Conservation (phyloP, 2,113 vertebrate species). For the Fukomys damarensis region DNA sequence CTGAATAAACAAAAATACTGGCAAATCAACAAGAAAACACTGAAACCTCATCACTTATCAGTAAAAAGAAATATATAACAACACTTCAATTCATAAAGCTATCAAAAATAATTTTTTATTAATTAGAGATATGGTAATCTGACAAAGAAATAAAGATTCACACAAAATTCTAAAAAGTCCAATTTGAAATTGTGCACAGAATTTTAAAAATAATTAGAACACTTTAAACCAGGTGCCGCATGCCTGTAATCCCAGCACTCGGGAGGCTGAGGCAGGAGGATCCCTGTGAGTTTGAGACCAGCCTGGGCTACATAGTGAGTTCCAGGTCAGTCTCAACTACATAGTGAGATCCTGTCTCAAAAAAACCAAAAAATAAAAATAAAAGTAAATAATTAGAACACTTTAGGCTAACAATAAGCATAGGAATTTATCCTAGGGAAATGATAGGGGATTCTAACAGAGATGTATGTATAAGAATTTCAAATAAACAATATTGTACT, state of each 20-base stretch:
- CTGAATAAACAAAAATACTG: slow-evolving; percentile 12
- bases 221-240: too few relatives aligned
- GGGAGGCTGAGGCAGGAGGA: too few relatives aligned
- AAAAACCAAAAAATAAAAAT: too few relatives aligned
- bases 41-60: not conserved
- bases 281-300: too few relatives aligned
- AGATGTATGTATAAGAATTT: not conserved
- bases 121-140: not conserved
- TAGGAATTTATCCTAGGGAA: not conserved
- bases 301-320: too few relatives aligned
- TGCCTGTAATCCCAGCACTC: too few relatives aligned
- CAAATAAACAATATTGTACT: not conserved
- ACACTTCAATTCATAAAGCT: slow-evolving; percentile 18
- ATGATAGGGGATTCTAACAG: not conserved
- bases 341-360: too few relatives aligned
- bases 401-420: not conserved
- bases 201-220: not conserved
- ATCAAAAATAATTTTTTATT: not conserved
- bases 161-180: not conserved
- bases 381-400: not conserved
- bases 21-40: not conserved
- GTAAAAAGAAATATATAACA: not conserved
- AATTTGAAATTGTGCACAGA: not conserved
- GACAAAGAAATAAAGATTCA: not conserved
- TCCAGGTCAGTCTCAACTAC: too few relatives aligned